These are phyloP conservation scores for Hemibagrus guttatus DNA, from an alignment of 2,797 vertebrate genomes.

Conservation along the genomic window DNA sequence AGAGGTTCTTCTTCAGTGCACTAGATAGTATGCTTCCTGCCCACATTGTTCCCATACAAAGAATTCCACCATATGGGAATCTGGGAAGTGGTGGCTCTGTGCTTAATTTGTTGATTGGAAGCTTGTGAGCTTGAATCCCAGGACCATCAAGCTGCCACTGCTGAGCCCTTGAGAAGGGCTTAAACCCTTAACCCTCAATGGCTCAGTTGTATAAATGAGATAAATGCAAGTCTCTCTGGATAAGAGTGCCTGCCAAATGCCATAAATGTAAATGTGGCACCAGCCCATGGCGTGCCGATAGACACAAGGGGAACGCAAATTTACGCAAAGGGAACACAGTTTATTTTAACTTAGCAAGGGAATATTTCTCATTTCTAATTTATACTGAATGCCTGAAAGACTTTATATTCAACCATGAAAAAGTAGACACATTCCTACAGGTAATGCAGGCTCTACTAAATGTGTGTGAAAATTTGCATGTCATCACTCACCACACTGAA, in stretches of 20 bases:
- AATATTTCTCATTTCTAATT: background rate
- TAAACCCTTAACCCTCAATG: no score
- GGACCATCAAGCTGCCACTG: no score
- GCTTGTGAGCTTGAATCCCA: no score
- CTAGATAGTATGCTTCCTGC: conserved; percentile 17
- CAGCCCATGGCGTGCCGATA: background rate
- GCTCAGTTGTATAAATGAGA: no score
- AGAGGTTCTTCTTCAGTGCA: background rate
- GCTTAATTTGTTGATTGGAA: no score
- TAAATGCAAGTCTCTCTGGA: no score
- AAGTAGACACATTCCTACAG: background rate
- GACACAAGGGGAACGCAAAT: background rate
- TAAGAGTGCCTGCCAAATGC: no score
- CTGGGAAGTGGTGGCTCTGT: no score
- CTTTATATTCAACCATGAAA: background rate
- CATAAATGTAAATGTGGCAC: no score
- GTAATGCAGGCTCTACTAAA: background rate
- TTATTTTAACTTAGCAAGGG: background rate
- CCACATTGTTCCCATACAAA: conserved; percentile 58
- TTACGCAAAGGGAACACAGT: no score
- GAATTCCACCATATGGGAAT: conserved; percentile 39
- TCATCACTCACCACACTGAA: conserved; percentile 86
- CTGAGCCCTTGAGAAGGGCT: no score
- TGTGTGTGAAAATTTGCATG: background rate
- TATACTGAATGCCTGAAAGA: background rate